A percentile compares a stretch with the other conserved stretches of the same genome.
phyloP scores from a whole-genome alignment of 37 sponge, comb jelly and placozoan species.

The Agelas oroides region DNA sequence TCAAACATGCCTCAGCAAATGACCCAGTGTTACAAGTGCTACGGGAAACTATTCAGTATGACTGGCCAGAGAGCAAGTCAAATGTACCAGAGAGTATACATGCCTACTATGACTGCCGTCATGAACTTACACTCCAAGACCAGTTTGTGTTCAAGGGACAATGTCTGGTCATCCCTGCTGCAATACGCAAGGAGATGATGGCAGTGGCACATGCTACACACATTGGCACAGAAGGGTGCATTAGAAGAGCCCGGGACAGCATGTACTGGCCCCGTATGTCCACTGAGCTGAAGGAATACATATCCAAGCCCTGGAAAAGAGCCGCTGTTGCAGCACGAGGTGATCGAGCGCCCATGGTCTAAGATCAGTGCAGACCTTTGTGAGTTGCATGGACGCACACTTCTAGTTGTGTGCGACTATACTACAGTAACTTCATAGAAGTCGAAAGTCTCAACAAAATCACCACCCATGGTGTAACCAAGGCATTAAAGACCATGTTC shows the following conservation, averaged over 20 bases:
- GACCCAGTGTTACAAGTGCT: constrained; percentile 37
- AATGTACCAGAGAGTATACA: constrained; percentile 7
- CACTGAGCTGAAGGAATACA: constrained; percentile 9
- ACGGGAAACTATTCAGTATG: not conserved
- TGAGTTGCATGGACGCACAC: constrained; percentile 27
- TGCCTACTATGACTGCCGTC: constrained; percentile 38
- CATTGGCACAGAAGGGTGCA: too few relatives aligned
- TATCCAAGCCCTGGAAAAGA: constrained; percentile 17
- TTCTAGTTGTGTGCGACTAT: constrained; percentile 52
- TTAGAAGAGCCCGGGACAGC: too few relatives aligned
- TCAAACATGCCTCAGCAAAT: constrained; percentile 10
- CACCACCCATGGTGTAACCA: constrained; percentile 28
- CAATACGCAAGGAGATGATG: constrained; percentile 15
- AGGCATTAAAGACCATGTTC: not conserved
- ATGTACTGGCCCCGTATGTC: constrained; percentile 30
- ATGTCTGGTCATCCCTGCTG: constrained; percentile 30
- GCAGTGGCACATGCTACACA: too few relatives aligned
- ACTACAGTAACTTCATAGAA: constrained; percentile 56
- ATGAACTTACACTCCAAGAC: constrained; percentile 52
- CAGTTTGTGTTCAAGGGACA: constrained; percentile 55
- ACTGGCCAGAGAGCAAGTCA: constrained; percentile 47
- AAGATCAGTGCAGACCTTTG: constrained; percentile 62
- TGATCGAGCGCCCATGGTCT: constrained; percentile 41
- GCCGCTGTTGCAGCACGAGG: constrained; percentile 1
- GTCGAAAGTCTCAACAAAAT: constrained; percentile 27